These are phyloP conservation scores for Polymixis flavicincta DNA, from an alignment of 2,888 invertebrate species.

Conservation along the genomic window DNA sequence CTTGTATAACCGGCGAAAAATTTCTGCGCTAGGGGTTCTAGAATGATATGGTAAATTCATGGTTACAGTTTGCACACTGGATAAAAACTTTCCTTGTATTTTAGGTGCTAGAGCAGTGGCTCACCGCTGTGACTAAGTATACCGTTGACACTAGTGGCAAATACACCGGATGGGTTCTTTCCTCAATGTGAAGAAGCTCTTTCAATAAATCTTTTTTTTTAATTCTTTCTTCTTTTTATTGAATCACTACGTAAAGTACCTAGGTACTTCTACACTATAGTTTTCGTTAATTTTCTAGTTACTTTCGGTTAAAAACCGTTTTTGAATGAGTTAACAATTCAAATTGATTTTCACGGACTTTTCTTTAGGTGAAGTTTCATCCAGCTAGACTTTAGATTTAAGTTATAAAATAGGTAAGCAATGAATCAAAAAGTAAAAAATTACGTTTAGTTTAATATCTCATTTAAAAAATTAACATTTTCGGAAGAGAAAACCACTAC, in stretches of 20 bases:
- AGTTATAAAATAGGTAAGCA: not conserved
- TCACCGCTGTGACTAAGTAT: not conserved
- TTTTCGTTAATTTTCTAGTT: not conserved
- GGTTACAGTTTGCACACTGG: too few species aligned
- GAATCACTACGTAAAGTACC: not conserved
- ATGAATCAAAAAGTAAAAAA: too few species aligned
- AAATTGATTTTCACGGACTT: not conserved
- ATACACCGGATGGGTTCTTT: not conserved
- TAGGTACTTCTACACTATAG: not conserved
- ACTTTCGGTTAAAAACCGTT: not conserved
- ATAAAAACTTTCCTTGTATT: too few species aligned
- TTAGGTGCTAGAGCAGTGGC: not conserved
- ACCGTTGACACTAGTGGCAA: not conserved
- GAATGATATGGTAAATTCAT: too few species aligned
- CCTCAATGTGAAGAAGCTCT: not conserved
- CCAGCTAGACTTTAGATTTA: not conserved
- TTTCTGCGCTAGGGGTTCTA: too few species aligned
- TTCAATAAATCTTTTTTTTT: not conserved
- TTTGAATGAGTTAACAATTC: not conserved
- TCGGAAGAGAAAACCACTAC: not conserved
- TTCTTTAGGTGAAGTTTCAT: not conserved
- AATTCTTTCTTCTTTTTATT: not conserved
- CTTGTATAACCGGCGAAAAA: too few species aligned
- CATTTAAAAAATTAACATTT: not conserved
- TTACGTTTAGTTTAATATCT: not conserved